phyloP scores from a whole-genome alignment of 2,113 vertebrate species.

The Rhinolophus ferrumequinum region DNA sequence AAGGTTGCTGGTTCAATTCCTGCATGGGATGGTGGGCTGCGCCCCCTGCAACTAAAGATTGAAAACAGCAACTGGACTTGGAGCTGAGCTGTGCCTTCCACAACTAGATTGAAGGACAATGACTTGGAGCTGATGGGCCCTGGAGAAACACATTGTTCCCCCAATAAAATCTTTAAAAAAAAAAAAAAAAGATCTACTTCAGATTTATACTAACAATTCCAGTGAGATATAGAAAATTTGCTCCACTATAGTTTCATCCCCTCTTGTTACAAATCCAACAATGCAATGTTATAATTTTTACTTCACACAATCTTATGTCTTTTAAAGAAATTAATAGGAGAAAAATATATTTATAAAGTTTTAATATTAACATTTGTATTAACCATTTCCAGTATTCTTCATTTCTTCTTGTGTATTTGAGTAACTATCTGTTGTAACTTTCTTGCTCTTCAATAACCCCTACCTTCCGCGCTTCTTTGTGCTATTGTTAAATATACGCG shows the following conservation, averaged over 20 bases:
- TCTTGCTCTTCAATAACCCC: not conserved
- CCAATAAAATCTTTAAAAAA: too few species aligned
- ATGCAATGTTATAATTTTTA: not conserved
- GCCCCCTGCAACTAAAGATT: too few species aligned
- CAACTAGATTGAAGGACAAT: too few species aligned
- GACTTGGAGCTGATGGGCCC: too few species aligned
- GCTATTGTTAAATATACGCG: not conserved
- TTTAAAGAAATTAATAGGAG: not conserved
- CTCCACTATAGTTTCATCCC: not conserved
- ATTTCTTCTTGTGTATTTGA: not conserved
- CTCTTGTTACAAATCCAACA: not conserved
- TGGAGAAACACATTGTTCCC: too few species aligned
- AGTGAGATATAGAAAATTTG: not conserved
- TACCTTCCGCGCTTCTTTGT: not conserved
- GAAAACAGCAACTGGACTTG: too few species aligned
- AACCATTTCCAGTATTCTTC: not conserved
- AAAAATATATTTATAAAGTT: not conserved
- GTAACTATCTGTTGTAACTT: not conserved
- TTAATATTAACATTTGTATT: not conserved
- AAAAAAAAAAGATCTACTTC: not conserved
- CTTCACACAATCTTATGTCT: not conserved
- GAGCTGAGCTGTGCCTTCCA: too few species aligned
- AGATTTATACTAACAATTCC: not conserved
- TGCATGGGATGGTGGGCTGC: too few species aligned
- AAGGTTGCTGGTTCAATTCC: too few species aligned